Evolutionary conservation across 2,113 vertebrate genomes (phyloP).

Genomic region (Malurus cyaneus): DNA sequence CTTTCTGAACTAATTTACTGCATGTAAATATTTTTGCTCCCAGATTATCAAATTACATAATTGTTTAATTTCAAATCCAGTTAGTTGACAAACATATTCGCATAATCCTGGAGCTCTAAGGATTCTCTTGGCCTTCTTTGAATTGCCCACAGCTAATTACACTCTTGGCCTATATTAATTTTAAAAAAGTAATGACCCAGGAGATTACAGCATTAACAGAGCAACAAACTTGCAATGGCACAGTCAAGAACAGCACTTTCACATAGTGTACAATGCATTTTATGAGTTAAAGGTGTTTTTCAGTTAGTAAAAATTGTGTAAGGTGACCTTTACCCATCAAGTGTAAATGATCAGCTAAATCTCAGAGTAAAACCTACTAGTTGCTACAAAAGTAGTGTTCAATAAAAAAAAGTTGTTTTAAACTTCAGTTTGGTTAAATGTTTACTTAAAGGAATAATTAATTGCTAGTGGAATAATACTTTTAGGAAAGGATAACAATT

Average conservation of each 20-base stretch:
- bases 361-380: neutral
- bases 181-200: neutral
- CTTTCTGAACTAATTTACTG: neutral
- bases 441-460: neutral
- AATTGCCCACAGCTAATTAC: neutral
- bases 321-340: neutral
- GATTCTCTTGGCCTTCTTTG: neutral
- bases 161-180: neutral
- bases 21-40: neutral
- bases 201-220: neutral
- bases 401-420: neutral
- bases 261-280: neutral
- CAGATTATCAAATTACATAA: neutral
- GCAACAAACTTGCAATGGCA: neutral
- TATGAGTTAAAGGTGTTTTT: neutral
- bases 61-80: neutral
- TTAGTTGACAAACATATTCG: neutral
- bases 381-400: neutral
- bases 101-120: neutral
- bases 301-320: neutral
- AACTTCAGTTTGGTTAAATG: neutral
- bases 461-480: neutral
- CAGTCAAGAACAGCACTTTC: neutral
- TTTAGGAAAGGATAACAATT: neutral
- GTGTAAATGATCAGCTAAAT: neutral